phyloP scores from a whole-genome alignment of 30 jellyfish, hydroid and myxozoan genomes.

The Sanderia malayensis region DNA sequence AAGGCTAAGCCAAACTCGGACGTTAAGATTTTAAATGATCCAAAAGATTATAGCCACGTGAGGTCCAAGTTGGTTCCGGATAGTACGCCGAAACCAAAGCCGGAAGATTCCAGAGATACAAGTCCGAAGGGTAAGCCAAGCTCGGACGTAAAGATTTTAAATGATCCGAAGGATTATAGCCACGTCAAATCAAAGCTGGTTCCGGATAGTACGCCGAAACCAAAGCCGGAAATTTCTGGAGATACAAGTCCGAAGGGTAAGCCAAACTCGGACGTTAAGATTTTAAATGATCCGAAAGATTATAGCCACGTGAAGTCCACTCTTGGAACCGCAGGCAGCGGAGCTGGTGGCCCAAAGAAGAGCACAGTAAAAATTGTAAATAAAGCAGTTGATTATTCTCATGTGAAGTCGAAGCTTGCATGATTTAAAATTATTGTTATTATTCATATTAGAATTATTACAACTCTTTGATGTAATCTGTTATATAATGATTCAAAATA shows the following conservation, averaged over 20 bases:
- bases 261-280: constrained; percentile 42
- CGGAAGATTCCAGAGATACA: background rate
- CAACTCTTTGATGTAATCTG: too few relatives aligned
- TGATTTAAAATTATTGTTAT: too few relatives aligned
- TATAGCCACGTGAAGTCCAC: constrained; percentile 56
- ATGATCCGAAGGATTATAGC: constrained; percentile 62
- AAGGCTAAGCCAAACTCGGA: background rate
- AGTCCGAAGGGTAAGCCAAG: constrained; percentile 8
- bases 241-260: too few relatives aligned
- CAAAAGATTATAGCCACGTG: constrained; percentile 41
- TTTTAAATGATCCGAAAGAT: constrained; percentile 53
- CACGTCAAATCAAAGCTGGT: constrained; percentile 43
- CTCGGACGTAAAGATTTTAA: constrained; percentile 38
- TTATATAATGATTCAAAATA: too few relatives aligned
- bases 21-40: constrained; percentile 37
- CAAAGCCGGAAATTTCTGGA: too few relatives aligned
- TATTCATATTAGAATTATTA: too few relatives aligned
- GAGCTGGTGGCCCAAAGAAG: too few relatives aligned
- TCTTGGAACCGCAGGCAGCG: too few relatives aligned
- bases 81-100: constrained; percentile 23
- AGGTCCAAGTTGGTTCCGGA: constrained; percentile 33
- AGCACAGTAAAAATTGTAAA: constrained; percentile 53
- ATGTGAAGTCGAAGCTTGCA: constrained; percentile 57
- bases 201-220: constrained; percentile 13
- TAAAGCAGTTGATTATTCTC: constrained; percentile 58